A percentile compares a stretch with the other conserved stretches of the same genome.
Conservation (phyloP, 2,888 invertebrate species). For the Machimus atricapillus region DNA sequence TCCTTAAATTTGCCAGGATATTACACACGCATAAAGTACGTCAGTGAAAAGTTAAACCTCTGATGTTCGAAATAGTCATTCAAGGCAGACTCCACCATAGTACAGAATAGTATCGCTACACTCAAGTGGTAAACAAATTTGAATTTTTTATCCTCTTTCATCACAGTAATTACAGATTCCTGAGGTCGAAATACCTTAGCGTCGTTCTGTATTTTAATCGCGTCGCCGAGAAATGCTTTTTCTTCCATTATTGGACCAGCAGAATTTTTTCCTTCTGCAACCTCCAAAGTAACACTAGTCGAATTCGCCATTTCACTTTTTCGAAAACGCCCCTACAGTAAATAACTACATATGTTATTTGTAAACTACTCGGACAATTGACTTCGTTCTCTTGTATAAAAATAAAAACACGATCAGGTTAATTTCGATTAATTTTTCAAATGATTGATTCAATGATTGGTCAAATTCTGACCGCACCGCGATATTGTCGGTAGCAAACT, state of each 20-base stretch:
- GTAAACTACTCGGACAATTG: background rate
- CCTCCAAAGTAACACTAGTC: background rate
- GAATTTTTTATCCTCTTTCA: background rate
- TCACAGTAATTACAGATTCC: background rate
- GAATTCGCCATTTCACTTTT: background rate
- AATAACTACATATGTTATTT: background rate
- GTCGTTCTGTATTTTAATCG: background rate
- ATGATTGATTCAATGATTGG: background rate
- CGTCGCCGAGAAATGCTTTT: background rate
- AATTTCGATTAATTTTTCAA: background rate
- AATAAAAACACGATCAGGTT: background rate
- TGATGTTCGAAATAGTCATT: conserved; percentile 37
- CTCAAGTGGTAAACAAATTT: conserved; percentile 16
- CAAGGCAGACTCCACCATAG: conserved; percentile 32
- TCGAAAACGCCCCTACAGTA: background rate
- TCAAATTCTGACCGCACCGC: background rate
- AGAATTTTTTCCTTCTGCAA: background rate
- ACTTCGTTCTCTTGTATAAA: background rate
- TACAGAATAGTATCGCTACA: background rate
- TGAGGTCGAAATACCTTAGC: background rate
- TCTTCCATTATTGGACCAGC: background rate
- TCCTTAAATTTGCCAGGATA: background rate
- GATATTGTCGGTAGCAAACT: background rate
- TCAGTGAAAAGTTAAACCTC: conserved; percentile 11
- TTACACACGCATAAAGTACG: background rate